Evolutionary conservation across 2,113 vertebrate species (phyloP).

Genomic region (Aix galericulata): DNA sequence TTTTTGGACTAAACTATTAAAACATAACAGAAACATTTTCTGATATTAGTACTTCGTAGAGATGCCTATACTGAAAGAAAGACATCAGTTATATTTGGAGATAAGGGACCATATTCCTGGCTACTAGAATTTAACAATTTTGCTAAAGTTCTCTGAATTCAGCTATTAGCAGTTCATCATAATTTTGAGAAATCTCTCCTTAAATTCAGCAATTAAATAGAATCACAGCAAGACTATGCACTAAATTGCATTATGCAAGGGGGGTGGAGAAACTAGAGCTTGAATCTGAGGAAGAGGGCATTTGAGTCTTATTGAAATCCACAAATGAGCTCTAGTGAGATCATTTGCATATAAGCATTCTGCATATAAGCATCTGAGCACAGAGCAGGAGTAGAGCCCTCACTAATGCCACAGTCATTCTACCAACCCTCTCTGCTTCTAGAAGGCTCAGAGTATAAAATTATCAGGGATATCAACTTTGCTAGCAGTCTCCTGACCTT

Average conservation of each 20-base stretch:
- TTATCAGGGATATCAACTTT: neutral
- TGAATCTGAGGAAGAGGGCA: neutral
- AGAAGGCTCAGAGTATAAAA: neutral
- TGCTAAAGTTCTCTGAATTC: neutral
- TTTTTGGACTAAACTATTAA: neutral
- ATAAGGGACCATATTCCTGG: neutral
- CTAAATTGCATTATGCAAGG: accelerated
- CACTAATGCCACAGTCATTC: neutral
- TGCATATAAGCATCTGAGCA: neutral
- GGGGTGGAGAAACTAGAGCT: neutral
- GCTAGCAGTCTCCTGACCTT: accelerated
- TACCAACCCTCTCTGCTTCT: neutral
- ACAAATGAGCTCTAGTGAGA: neutral
- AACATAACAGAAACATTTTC: neutral
- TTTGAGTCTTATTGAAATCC: neutral
- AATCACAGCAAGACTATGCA: neutral
- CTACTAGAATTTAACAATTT: neutral
- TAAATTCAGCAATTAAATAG: neutral
- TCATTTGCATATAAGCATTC: neutral
- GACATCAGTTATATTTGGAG: neutral
- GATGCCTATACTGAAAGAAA: neutral
- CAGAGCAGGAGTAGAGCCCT: neutral
- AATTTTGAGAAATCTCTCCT: neutral
- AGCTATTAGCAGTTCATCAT: neutral
- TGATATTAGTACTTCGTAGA: neutral